Percentiles rank a stretch among this genome's conserved stretches.
These are phyloP conservation scores for Psephotus haematonotus DNA, from an alignment of 2,113 vertebrate genomes.

Conservation along the genomic window DNA sequence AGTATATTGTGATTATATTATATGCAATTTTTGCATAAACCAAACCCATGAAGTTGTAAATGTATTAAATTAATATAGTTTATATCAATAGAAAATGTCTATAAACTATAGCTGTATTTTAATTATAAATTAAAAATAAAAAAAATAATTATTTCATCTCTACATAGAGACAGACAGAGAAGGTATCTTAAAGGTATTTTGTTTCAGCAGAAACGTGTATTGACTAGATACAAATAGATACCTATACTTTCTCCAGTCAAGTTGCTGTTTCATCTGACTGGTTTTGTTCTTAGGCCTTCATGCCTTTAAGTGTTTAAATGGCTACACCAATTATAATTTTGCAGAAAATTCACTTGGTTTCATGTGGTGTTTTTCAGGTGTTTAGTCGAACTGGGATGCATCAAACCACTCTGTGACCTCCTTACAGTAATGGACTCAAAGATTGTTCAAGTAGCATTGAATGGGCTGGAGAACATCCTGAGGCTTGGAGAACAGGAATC, in stretches of 20 bases:
- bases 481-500: conserved; percentile 94
- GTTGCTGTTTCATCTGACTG: background rate
- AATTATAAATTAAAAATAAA: background rate
- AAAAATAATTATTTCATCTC: background rate
- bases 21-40: background rate
- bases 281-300: background rate
- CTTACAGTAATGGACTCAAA: conserved; percentile 98
- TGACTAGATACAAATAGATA: background rate
- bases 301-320: background rate
- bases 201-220: background rate
- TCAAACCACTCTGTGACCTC: conserved; percentile 96
- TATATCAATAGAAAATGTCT: background rate
- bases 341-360: background rate
- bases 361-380: conserved; percentile 78
- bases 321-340: background rate
- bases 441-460: conserved; percentile 96
- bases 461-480: conserved; percentile 95
- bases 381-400: conserved; percentile 93
- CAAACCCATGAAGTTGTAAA: background rate
- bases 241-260: background rate
- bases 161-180: background rate
- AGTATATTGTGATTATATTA: background rate
- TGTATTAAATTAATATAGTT: background rate
- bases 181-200: background rate
- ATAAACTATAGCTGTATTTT: background rate